A percentile compares a stretch with the other conserved stretches of the same genome.
These are phyloP conservation scores for Nyctibius bracteatus DNA, from an alignment of 2,113 vertebrate species.

Conservation along the genomic window DNA sequence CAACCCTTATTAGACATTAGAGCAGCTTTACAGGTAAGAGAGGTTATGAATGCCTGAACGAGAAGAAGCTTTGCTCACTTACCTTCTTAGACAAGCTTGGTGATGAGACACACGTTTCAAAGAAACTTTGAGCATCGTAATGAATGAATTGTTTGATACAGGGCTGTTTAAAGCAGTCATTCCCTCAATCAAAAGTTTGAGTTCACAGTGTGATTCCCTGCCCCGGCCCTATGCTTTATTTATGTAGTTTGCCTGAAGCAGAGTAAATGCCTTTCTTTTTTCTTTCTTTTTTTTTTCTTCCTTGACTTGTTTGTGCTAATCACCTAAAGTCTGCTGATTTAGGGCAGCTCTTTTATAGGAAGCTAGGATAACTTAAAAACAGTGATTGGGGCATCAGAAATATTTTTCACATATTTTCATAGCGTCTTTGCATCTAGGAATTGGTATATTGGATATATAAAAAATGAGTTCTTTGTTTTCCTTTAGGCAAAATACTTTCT, in stretches of 20 bases:
- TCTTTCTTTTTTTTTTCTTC: neutral
- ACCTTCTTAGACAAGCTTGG: neutral
- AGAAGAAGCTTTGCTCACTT: neutral
- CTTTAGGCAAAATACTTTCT: neutral
- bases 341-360: neutral
- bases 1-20: neutral
- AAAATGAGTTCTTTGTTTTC: neutral
- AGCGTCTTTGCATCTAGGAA: neutral
- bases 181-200: neutral
- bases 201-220: neutral
- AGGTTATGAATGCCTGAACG: neutral
- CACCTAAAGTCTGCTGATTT: neutral
- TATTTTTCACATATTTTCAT: rapidly evolving
- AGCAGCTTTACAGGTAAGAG: neutral
- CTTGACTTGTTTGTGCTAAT: neutral
- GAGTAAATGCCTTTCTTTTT: neutral
- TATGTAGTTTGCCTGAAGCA: neutral
- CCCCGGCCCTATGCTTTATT: neutral
- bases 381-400: neutral
- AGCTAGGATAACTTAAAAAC: neutral
- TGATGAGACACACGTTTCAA: neutral
- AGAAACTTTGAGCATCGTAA: neutral
- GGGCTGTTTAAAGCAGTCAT: neutral
- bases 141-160: neutral
- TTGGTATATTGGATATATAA: neutral